Evolutionary conservation across 23 tunicate species (phyloP).

Genomic region (Corella eumyota): DNA sequence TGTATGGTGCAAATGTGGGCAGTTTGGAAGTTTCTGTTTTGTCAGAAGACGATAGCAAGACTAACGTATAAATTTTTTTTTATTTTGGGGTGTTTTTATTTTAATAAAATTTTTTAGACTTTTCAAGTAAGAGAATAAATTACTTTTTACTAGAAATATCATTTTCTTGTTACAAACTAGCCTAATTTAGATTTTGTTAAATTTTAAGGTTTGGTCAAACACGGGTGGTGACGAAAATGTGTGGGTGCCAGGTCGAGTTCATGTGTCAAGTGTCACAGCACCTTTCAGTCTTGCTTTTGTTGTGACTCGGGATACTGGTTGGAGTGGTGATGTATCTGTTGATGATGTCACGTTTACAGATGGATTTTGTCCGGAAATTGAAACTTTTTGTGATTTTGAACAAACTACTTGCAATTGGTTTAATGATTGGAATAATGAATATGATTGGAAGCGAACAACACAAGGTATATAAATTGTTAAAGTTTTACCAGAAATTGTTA

Average conservation of each 20-base stretch:
- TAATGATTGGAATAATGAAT: constrained; percentile 31
- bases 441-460: constrained; percentile 40
- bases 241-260: constrained; percentile 43
- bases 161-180: neutral
- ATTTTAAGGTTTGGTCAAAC: constrained; percentile 42
- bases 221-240: constrained; percentile 24
- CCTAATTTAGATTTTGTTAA: neutral
- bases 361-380: constrained; percentile 62
- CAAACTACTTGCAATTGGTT: constrained; percentile 49
- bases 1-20: constrained; percentile 86
- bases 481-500: neutral
- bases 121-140: neutral
- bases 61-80: constrained; percentile 6
- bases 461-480: constrained; percentile 14
- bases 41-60: constrained; percentile 2
- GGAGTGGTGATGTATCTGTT: constrained; percentile 78
- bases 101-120: neutral
- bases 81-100: neutral
- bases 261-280: constrained; percentile 13
- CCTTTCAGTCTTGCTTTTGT: constrained; percentile 33
- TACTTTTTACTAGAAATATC: neutral
- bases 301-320: constrained; percentile 25
- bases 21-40: constrained; percentile 10
- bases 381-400: constrained; percentile 56
- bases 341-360: constrained; percentile 75